These are phyloP conservation scores for Agapornis roseicollis DNA, from an alignment of 2,113 vertebrate species.

Conservation along the genomic window DNA sequence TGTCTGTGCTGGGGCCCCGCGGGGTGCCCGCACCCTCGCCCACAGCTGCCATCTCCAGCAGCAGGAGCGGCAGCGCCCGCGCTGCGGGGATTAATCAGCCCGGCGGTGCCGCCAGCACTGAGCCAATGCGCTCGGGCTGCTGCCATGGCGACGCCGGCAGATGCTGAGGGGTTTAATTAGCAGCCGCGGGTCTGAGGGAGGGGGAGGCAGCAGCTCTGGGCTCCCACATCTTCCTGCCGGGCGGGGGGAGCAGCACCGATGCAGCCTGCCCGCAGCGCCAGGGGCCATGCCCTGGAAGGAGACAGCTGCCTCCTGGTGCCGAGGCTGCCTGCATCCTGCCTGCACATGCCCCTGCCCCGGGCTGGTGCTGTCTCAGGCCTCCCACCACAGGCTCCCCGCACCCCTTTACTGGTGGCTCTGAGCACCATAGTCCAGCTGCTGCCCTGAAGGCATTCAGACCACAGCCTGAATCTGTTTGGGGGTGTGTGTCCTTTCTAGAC, in stretches of 20 bases:
- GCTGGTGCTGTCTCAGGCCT: neutral
- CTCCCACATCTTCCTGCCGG: neutral
- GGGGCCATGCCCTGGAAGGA: neutral
- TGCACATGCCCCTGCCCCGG: neutral
- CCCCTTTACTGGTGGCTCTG: neutral
- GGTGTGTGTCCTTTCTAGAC: neutral
- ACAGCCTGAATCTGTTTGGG: neutral
- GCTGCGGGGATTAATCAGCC: constrained; percentile 66
- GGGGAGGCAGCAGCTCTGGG: neutral
- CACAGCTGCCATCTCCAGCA: constrained; percentile 45
- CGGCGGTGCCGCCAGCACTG: constrained; percentile 21
- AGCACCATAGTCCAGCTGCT: neutral
- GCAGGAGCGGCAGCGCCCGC: constrained; percentile 18
- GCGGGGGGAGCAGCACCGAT: fast-evolving
- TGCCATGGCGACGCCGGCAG: constrained; percentile 67
- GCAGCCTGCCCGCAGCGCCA: neutral
- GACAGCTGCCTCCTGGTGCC: neutral
- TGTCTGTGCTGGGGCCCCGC: neutral
- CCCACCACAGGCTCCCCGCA: no score
- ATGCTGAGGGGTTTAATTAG: constrained; percentile 69
- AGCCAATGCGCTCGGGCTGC: constrained; percentile 43
- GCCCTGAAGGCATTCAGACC: neutral
- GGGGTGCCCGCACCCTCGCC: constrained; percentile 12
- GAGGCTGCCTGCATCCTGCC: neutral
- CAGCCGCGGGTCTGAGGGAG: constrained; percentile 28